These are phyloP conservation scores for Dipodomys spectabilis DNA, from an alignment of 2,113 vertebrate genomes.

Conservation along the genomic window DNA sequence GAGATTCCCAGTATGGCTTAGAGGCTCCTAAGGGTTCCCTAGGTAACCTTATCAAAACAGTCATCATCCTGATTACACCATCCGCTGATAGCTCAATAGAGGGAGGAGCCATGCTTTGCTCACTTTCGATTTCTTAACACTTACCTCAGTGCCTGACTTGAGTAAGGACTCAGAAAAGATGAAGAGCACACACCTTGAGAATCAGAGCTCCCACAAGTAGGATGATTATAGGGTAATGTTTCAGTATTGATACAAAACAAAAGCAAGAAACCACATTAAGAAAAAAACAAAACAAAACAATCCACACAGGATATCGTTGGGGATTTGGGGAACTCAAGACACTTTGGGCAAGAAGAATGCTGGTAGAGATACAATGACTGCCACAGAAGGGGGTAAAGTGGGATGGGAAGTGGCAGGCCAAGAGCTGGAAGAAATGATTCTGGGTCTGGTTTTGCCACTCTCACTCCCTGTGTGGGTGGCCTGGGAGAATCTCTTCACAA, in stretches of 20 bases:
- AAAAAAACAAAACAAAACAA: not conserved
- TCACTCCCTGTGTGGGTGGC: constrained; percentile 57
- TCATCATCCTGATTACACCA: accelerated
- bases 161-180: no score
- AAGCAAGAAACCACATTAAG: not conserved
- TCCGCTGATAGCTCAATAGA: not conserved
- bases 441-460: constrained; percentile 31
- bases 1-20: not conserved
- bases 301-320: not conserved
- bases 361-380: not conserved
- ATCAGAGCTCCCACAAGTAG: not conserved
- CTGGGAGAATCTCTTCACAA: constrained; percentile 19
- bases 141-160: not conserved
- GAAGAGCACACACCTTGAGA: not conserved
- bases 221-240: not conserved
- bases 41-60: not conserved
- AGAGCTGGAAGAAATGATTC: not conserved
- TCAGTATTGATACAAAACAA: not conserved
- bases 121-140: not conserved
- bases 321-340: not conserved
- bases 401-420: not conserved
- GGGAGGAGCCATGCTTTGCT: not conserved
- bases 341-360: not conserved
- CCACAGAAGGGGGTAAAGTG: not conserved
- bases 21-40: not conserved